Evolutionary conservation across 2,113 vertebrate genomes (phyloP).

Genomic region (Trinectes maculatus): DNA sequence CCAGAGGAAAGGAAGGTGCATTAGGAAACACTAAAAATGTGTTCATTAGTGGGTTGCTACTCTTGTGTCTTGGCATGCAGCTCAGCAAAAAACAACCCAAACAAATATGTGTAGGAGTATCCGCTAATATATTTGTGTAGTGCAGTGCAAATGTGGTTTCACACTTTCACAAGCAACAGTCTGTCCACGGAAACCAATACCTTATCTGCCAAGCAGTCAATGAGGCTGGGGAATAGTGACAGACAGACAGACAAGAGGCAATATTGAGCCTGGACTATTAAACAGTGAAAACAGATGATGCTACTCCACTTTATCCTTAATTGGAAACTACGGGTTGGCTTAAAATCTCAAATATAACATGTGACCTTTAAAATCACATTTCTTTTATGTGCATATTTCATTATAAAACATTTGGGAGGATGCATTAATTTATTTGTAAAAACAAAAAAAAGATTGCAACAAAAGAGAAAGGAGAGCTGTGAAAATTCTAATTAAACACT

Average conservation of each 20-base stretch:
- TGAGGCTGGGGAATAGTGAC: slow-evolving; percentile 29
- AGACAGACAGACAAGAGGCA: slow-evolving; percentile 26
- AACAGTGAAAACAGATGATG: no score
- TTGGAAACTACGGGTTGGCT: not conserved
- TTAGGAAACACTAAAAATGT: no score
- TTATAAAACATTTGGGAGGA: no score
- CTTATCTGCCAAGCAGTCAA: slow-evolving; percentile 26
- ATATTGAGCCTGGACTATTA: no score
- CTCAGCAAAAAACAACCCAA: slow-evolving; percentile 36
- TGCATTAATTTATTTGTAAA: not conserved
- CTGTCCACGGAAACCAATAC: slow-evolving; percentile 34
- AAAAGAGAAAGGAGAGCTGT: slow-evolving; percentile 13
- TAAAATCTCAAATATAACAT: no score
- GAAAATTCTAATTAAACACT: slow-evolving; percentile 22
- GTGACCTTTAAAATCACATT: not conserved
- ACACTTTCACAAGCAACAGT: slow-evolving; percentile 9
- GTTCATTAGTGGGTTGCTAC: slow-evolving; percentile 4
- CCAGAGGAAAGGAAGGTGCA: no score
- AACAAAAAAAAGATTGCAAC: slow-evolving; percentile 19
- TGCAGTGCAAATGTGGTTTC: slow-evolving; percentile 9
- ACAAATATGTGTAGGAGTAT: slow-evolving; percentile 30
- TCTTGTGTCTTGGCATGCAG: slow-evolving; percentile 36
- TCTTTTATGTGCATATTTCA: slow-evolving; percentile 8
- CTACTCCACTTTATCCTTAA: not conserved
- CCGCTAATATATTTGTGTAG: slow-evolving; percentile 28